Evolutionary conservation across 2,888 invertebrate genomes (phyloP), one percentile per base, ranked within the genome.

Genomic region (Pimpla rufipes): DNA sequence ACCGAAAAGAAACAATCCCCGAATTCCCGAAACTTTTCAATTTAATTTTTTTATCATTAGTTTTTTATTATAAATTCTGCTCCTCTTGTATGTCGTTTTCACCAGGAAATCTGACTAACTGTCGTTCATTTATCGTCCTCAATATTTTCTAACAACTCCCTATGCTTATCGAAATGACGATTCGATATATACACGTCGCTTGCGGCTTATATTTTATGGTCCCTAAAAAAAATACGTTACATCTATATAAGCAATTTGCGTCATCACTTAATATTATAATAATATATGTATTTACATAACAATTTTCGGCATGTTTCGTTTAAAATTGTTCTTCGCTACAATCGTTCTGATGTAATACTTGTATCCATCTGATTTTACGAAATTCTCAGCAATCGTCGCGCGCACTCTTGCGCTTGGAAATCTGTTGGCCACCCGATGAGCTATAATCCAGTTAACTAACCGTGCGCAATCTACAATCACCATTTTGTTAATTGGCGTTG

Each of bases 171-270:
- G 55, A 11, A 23, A 23, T 23, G 2, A 11, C 4, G 18, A 13
- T 29, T 10, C 16, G 6, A 7, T 37, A 16, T 13, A 11, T 59
- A 23, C 81, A 85, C 86, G 86, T 88, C 85, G 77, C 82, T 89
- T 70, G 70, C 87, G 85, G 88, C 91, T 91, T 90, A 89, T 85
- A 87, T 83, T 79, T 88, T 90, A 91, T 92, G 91, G 91, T 92
- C 91, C 91, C 92, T 92, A 92, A 90, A 91, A 91, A 91, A 92
- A 91, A 92, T 92, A 91, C 91, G 88, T 88, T 92, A 91, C 88
- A 88, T 91, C 90, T 91, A 92, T 91, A 91, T 91, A 92, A 92
- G 92, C 91, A 88, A 86, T 87, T 90, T 91, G 85, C 83, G 84
- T 85, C 77, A 83, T 85, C 52, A 59, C 57, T 79, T 70, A 83